Conservation (phyloP, 2,113 vertebrate genomes). For the Apus apus region DNA sequence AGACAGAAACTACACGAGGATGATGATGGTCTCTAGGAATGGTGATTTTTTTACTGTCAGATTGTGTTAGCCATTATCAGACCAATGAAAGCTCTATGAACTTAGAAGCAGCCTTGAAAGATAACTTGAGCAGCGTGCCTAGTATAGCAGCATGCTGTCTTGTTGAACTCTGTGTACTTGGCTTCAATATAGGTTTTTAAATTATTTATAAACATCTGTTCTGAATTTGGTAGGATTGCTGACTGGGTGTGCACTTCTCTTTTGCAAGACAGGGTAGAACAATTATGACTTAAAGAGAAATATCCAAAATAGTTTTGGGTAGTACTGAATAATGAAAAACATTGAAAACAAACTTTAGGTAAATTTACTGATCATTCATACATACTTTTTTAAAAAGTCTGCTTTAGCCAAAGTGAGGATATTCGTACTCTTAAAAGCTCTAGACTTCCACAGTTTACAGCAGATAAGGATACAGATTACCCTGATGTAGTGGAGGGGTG, state of each 20-base stretch:
- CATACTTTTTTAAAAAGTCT: background rate
- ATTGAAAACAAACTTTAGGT: background rate
- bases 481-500: background rate
- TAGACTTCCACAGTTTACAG: background rate
- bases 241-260: background rate
- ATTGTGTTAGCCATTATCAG: background rate
- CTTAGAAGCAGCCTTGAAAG: background rate
- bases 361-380: background rate
- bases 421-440: background rate
- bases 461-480: background rate
- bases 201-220: slow-evolving; percentile 58
- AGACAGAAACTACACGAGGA: background rate
- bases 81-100: background rate
- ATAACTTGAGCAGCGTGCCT: background rate
- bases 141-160: background rate
- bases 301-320: background rate
- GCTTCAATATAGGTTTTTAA: background rate
- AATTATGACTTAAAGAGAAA: slow-evolving; percentile 6
- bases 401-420: background rate
- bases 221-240: slow-evolving; percentile 39
- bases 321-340: background rate
- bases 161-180: slow-evolving; percentile 58
- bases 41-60: background rate
- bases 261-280: background rate
- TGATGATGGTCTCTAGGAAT: background rate